Evolutionary conservation across 1,140 invertebrate species (phyloP).

Genomic region (Drosophila repletoides): DNA sequence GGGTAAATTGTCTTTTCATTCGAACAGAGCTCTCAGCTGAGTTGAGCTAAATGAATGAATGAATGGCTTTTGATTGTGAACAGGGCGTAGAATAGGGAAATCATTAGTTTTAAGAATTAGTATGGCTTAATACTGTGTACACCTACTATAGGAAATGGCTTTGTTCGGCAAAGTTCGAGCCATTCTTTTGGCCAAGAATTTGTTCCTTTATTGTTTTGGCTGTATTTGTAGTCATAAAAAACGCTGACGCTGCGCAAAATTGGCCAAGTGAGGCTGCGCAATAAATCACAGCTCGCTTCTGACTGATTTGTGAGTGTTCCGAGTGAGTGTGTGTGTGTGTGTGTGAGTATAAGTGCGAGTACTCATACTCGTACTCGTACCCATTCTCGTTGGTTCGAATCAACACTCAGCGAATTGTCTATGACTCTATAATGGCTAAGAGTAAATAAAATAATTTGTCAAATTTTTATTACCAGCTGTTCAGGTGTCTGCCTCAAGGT

Average conservation of each 20-base stretch:
- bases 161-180: slow-evolving; percentile 48
- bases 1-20: slow-evolving; percentile 45
- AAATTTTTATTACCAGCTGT: slow-evolving; percentile 20
- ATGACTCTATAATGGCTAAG: slow-evolving; percentile 1
- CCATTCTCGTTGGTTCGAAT: too few relatives aligned
- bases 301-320: too few relatives aligned
- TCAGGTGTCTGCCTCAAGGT: background rate
- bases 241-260: slow-evolving; percentile 63
- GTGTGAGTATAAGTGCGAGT: slow-evolving; percentile 4
- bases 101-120: slow-evolving; percentile 47
- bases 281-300: slow-evolving; percentile 52
- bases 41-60: slow-evolving; percentile 48
- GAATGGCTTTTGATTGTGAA: slow-evolving; percentile 51
- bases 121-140: background rate
- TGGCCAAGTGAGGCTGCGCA: slow-evolving; percentile 55
- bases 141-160: slow-evolving; percentile 31
- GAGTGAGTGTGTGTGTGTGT: slow-evolving; percentile 29
- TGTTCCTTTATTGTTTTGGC: too few relatives aligned
- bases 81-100: slow-evolving; percentile 49
- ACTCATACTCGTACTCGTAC: too few relatives aligned
- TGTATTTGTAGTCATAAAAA: slow-evolving; percentile 51
- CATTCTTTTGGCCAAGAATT: slow-evolving; percentile 45
- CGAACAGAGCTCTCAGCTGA: background rate
- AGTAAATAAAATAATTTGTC: slow-evolving; percentile 29
- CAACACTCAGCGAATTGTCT: slow-evolving; percentile 14